These are phyloP conservation scores for Melanotaenia parkinsoni DNA, from an alignment of 2,797 vertebrate genomes.

Conservation along the genomic window DNA sequence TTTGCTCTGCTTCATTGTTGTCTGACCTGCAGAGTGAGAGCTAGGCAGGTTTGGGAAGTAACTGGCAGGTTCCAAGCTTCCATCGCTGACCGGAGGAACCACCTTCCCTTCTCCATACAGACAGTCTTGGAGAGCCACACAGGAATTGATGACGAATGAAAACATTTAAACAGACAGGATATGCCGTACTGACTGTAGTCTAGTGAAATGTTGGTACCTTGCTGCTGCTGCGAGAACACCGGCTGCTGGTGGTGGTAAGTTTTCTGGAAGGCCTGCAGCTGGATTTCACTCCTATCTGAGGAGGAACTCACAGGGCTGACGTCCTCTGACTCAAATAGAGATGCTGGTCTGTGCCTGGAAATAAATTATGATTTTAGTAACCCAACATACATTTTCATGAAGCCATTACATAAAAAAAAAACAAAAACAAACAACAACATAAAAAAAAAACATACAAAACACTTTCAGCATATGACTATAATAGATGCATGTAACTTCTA, in stretches of 20 bases:
- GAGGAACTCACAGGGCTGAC: slow-evolving; percentile 52
- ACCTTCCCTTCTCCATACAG: slow-evolving; percentile 68
- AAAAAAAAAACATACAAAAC: not conserved
- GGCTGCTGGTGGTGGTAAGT: slow-evolving; percentile 67
- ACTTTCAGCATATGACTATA: not conserved
- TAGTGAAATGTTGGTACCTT: slow-evolving; percentile 49
- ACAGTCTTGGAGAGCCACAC: slow-evolving; percentile 56
- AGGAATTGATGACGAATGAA: slow-evolving; percentile 12
- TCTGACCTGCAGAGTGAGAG: slow-evolving; percentile 65
- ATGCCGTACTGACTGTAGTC: fast-evolving
- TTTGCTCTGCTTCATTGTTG: not conserved
- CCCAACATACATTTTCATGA: not conserved
- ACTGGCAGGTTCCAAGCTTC: slow-evolving; percentile 57
- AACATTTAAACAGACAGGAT: no score
- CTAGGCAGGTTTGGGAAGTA: slow-evolving; percentile 62
- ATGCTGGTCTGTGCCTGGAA: slow-evolving; percentile 53
- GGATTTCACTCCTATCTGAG: slow-evolving; percentile 53
- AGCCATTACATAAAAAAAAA: no score
- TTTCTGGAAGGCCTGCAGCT: slow-evolving; percentile 64
- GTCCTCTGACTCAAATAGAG: slow-evolving; percentile 62
- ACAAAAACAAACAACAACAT: no score
- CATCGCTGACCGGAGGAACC: slow-evolving; percentile 45
- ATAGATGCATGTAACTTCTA: not conserved
- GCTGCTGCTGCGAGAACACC: slow-evolving; percentile 64
- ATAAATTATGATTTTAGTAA: not conserved